These are phyloP conservation scores for Idaea straminata DNA, from an alignment of 2,888 invertebrate genomes.

Conservation along the genomic window DNA sequence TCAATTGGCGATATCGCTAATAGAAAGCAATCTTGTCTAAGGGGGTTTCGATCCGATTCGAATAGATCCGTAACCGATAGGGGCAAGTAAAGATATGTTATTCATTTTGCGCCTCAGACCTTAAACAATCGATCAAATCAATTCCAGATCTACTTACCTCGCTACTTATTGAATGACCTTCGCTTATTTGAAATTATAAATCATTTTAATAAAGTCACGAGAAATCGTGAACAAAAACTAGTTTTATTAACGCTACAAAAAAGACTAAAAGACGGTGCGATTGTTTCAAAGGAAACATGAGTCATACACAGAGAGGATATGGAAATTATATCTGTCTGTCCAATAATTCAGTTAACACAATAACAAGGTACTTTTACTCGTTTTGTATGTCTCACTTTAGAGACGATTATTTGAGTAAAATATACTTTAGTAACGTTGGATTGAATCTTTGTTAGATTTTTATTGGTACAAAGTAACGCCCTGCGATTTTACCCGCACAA, in stretches of 20 bases:
- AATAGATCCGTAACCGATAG: too few species aligned
- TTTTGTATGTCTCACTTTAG: background rate
- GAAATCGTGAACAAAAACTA: conserved; percentile 1
- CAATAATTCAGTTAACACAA: conserved; percentile 3
- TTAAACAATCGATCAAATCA: too few species aligned
- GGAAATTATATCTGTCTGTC: conserved; percentile 7
- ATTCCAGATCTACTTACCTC: too few species aligned
- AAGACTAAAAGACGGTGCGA: background rate
- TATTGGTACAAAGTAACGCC: too few species aligned
- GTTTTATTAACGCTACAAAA: conserved; percentile 4
- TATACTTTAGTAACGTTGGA: background rate
- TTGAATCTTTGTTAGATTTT: too few species aligned
- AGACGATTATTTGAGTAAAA: background rate
- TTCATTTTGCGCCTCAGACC: too few species aligned
- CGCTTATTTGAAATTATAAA: background rate
- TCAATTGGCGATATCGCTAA: too few species aligned
- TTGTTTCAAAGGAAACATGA: background rate
- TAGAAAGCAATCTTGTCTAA: too few species aligned
- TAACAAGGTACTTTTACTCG: background rate
- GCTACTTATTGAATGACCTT: background rate
- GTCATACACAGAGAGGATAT: conserved; percentile 13
- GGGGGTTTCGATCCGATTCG: too few species aligned
- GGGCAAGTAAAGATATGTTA: too few species aligned
- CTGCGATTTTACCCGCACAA: too few species aligned
- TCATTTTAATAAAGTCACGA: background rate